These are phyloP conservation scores for Papilio protenor DNA, from an alignment of 2,888 invertebrate genomes.

Conservation along the genomic window DNA sequence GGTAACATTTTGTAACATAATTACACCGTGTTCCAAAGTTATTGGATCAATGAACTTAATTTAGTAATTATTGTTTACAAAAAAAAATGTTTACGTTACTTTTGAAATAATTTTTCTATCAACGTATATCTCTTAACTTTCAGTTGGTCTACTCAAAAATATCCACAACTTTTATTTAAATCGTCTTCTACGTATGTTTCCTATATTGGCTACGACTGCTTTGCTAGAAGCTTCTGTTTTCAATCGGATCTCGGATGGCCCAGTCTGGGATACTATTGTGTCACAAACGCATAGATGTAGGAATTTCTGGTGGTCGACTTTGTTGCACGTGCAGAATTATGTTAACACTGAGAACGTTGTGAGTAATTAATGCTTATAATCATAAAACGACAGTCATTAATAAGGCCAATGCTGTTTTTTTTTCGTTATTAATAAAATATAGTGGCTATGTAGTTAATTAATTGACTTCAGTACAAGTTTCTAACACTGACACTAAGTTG, in stretches of 20 bases:
- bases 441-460: background rate
- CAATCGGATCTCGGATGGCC: conserved; percentile 64
- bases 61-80: background rate
- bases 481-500: background rate
- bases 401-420: no score
- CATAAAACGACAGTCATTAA: background rate
- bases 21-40: background rate
- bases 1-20: conserved; percentile 65
- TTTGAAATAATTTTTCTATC: background rate
- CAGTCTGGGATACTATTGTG: conserved; percentile 57
- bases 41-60: background rate
- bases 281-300: conserved; percentile 53
- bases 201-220: conserved; percentile 60
- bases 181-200: conserved; percentile 69
- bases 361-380: conserved; percentile 12
- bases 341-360: conserved; percentile 46
- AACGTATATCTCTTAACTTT: conserved; percentile 47
- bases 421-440: background rate
- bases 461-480: background rate
- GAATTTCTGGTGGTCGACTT: conserved; percentile 57
- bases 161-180: conserved; percentile 70
- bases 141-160: conserved; percentile 63
- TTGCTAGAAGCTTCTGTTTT: conserved; percentile 65
- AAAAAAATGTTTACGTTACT: background rate
- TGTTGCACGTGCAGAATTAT: conserved; percentile 57